Evolutionary conservation across 2,888 invertebrate species (phyloP).

Genomic region (Protonemura montana): DNA sequence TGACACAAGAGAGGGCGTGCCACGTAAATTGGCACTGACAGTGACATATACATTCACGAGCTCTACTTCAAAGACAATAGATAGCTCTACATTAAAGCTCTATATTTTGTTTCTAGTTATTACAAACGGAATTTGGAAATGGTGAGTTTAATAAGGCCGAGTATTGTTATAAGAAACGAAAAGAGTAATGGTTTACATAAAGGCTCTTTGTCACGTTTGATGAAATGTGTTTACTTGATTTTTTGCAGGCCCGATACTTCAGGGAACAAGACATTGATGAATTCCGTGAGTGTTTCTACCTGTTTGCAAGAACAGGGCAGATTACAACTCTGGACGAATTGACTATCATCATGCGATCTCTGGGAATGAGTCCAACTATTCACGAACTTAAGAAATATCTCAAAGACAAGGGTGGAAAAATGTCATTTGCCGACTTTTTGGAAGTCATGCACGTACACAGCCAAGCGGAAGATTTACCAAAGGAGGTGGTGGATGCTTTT

Average conservation of each 20-base stretch:
- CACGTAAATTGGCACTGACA: not conserved
- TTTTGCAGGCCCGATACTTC: conserved; percentile 87
- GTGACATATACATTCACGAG: not conserved
- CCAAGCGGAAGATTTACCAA: conserved; percentile 80
- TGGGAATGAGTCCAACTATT: conserved; percentile 93
- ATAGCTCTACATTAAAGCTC: not conserved
- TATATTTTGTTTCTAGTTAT: too few relatives aligned
- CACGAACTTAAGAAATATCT: conserved; percentile 86
- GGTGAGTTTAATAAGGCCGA: not conserved
- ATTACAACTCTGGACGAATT: conserved; percentile 89
- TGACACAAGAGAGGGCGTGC: conserved; percentile 17
- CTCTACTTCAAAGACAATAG: too few relatives aligned
- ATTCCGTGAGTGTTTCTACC: conserved; percentile 95
- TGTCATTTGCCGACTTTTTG: conserved; percentile 94
- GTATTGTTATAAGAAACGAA: not conserved
- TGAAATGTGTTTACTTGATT: conserved; percentile 33
- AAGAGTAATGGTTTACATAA: not conserved
- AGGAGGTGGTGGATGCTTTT: conserved; percentile 88
- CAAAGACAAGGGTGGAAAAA: conserved; percentile 81
- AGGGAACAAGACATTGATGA: conserved; percentile 96
- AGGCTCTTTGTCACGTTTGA: not conserved
- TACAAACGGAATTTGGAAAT: too few relatives aligned
- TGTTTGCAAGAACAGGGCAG: conserved; percentile 89
- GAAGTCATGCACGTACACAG: conserved; percentile 95
- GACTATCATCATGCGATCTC: conserved; percentile 91